These are phyloP conservation scores for Theropithecus gelada DNA, from an alignment of 2,113 vertebrate species.

Conservation along the genomic window DNA sequence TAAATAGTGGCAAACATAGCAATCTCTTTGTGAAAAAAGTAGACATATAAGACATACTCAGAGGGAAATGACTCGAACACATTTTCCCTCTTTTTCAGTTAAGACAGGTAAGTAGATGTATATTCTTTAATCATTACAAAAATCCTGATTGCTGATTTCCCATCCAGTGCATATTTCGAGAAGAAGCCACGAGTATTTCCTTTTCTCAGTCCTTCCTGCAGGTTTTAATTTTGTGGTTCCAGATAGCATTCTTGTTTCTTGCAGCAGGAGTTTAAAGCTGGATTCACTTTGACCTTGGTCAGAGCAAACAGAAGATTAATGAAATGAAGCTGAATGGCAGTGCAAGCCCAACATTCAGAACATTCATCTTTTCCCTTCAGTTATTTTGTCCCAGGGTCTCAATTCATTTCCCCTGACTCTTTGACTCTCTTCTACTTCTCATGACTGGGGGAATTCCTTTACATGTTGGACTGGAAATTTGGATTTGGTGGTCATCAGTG, in stretches of 20 bases:
- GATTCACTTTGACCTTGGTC: not conserved
- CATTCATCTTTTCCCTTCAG: not conserved
- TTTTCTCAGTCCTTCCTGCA: not conserved
- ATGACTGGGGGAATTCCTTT: not conserved
- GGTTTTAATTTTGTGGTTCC: constrained; percentile 9
- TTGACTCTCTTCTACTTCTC: not conserved
- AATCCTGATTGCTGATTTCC: not conserved
- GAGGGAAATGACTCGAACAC: not conserved
- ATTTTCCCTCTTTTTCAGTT: not conserved
- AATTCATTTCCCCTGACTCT: not conserved
- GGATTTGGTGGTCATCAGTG: not conserved
- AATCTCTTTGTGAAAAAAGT: not conserved
- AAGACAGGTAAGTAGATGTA: not conserved
- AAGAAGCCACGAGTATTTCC: constrained; percentile 23
- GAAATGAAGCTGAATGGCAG: not conserved
- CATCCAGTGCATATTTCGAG: not conserved
- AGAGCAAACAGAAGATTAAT: not conserved
- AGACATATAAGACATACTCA: not conserved
- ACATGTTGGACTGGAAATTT: not conserved
- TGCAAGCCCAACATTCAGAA: not conserved
- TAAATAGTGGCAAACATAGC: not conserved
- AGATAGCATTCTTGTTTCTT: not conserved
- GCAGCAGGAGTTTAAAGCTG: not conserved
- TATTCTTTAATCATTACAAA: not conserved
- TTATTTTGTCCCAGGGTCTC: not conserved